A percentile compares a stretch with the other conserved stretches of the same genome.
phyloP scores from a whole-genome alignment of 1,140 invertebrate species.

The Drosophila neocordata region DNA sequence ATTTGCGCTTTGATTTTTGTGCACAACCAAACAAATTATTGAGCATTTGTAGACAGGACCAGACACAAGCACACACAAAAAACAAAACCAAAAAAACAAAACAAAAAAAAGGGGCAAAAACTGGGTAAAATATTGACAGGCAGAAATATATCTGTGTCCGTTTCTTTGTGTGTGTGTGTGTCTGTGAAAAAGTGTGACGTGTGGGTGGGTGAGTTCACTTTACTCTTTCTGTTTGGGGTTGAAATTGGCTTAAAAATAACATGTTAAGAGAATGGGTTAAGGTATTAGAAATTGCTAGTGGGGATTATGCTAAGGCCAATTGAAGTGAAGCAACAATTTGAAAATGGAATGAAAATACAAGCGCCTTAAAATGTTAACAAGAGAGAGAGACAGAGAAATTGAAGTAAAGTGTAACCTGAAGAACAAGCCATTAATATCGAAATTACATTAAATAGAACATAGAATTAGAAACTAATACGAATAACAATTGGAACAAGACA shows the following conservation, averaged over 20 bases:
- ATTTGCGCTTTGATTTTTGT: slow-evolving; percentile 50
- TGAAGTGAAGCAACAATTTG: neutral
- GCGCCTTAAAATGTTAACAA: neutral
- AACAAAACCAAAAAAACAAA: neutral
- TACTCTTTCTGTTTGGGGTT: slow-evolving; percentile 31
- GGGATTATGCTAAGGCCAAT: neutral
- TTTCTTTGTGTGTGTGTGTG: slow-evolving; percentile 6
- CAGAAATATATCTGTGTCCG: slow-evolving; percentile 3
- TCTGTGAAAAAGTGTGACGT: slow-evolving; percentile 13
- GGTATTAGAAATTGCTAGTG: slow-evolving; percentile 7
- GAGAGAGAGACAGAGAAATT: neutral
- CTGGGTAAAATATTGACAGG: slow-evolving; percentile 30
- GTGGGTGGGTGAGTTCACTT: slow-evolving; percentile 33
- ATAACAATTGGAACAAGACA: too few relatives aligned
- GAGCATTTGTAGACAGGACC: slow-evolving; percentile 34
- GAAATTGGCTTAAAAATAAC: slow-evolving; percentile 55
- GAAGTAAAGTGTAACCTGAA: neutral
- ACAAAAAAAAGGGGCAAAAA: slow-evolving; percentile 11
- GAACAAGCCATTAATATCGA: neutral
- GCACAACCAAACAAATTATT: slow-evolving; percentile 49
- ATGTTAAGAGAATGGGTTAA: slow-evolving; percentile 1
- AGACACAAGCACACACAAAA: neutral
- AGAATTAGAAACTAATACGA: too few relatives aligned
- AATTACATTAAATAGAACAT: neutral
- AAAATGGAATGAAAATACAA: neutral